These are phyloP conservation scores for Darevskia mixta DNA, from an alignment of 2,797 vertebrate genomes.

Conservation along the genomic window DNA sequence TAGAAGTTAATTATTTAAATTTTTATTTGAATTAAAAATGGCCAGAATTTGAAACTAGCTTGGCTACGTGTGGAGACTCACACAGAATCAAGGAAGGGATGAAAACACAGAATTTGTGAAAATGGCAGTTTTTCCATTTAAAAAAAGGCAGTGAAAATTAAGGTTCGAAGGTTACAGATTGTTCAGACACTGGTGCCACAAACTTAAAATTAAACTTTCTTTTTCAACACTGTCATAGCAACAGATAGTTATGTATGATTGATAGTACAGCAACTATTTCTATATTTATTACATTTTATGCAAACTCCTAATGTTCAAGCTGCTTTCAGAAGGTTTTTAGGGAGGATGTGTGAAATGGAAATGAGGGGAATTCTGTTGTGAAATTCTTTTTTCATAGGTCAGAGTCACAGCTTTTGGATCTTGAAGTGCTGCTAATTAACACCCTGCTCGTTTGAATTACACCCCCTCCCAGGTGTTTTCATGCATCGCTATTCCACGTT, in stretches of 20 bases:
- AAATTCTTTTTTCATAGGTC: neutral
- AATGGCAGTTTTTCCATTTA: neutral
- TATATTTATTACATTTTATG: constrained; percentile 4
- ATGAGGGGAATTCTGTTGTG: neutral
- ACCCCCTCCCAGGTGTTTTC: neutral
- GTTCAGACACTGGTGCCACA: neutral
- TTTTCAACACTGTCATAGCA: neutral
- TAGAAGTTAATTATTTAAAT: neutral
- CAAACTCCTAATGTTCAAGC: constrained; percentile 1
- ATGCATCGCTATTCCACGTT: neutral
- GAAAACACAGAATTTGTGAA: neutral
- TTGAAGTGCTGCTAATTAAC: neutral
- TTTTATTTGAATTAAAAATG: neutral
- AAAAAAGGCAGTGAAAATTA: neutral
- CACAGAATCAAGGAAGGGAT: neutral
- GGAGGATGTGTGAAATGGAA: constrained; percentile 25
- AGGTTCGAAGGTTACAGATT: neutral
- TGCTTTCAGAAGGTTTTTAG: constrained; percentile 4
- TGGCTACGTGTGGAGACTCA: neutral
- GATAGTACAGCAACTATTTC: neutral
- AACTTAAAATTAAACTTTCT: neutral
- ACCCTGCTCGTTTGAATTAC: neutral
- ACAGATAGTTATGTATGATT: constrained; percentile 4
- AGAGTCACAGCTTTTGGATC: neutral
- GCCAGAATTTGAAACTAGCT: neutral